A percentile compares a stretch with the other conserved stretches of the same genome.
These are phyloP conservation scores for Coremacera marginata DNA, from an alignment of 2,888 invertebrate species.

Conservation along the genomic window DNA sequence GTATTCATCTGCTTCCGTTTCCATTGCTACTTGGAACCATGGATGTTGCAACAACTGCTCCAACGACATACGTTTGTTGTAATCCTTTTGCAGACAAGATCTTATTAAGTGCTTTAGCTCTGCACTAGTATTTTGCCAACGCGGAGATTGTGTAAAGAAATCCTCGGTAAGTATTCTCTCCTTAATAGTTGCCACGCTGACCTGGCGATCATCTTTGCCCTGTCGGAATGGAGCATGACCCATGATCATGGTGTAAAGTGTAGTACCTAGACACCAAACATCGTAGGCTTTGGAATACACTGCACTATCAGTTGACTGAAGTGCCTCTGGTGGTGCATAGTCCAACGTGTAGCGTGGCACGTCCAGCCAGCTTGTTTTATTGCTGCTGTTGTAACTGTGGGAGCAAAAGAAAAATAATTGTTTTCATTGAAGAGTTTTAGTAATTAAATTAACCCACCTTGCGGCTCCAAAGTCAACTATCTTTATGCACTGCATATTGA, in stretches of 20 bases:
- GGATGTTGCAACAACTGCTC: conserved; percentile 68
- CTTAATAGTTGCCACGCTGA: conserved; percentile 51
- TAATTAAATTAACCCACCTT: conserved; percentile 51
- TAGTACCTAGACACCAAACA: conserved; percentile 95
- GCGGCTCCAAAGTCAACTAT: conserved; percentile 98
- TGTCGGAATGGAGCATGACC: conserved; percentile 86
- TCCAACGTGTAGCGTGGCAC: conserved; percentile 88
- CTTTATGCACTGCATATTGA: conserved; percentile 74
- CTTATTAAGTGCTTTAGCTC: conserved; percentile 56
- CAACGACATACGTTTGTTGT: conserved; percentile 55
- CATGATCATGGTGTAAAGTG: conserved; percentile 80
- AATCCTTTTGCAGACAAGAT: conserved; percentile 58
- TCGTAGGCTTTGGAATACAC: conserved; percentile 93
- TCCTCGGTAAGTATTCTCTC: conserved; percentile 59
- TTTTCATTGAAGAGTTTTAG: neutral
- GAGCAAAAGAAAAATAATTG: conserved; percentile 30
- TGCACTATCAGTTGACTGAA: conserved; percentile 69
- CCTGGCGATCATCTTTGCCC: conserved; percentile 50
- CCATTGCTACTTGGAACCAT: conserved; percentile 60
- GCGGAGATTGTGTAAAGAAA: conserved; percentile 56
- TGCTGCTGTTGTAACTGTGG: conserved; percentile 54
- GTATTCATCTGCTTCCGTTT: conserved; percentile 18
- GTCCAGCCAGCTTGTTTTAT: conserved; percentile 58
- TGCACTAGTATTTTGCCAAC: conserved; percentile 57
- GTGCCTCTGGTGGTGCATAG: conserved; percentile 96